Evolutionary conservation across 2,888 invertebrate species (phyloP).

Genomic region (Leptogaster cylindrica): DNA sequence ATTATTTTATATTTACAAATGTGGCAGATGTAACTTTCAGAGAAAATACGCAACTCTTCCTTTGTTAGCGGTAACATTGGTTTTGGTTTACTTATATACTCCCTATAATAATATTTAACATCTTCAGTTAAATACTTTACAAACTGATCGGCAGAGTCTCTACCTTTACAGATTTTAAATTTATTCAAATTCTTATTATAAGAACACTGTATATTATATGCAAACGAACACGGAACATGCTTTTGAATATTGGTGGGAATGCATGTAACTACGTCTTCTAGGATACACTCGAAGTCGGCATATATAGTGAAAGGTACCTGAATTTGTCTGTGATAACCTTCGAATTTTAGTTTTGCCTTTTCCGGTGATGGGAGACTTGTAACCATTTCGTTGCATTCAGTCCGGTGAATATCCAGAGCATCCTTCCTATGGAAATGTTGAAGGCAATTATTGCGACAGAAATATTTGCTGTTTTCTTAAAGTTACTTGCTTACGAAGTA

Average conservation of each 20-base stretch:
- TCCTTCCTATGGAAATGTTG: conserved; percentile 23
- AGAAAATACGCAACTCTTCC: too few species aligned
- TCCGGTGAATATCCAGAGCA: conserved; percentile 8
- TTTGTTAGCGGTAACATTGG: not conserved
- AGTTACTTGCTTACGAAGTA: not conserved
- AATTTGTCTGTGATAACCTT: conserved; percentile 48
- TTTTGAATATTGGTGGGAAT: conserved; percentile 45
- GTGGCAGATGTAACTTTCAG: conserved; percentile 22
- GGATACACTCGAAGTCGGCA: conserved; percentile 30
- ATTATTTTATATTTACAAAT: conserved; percentile 4
- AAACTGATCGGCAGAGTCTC: not conserved
- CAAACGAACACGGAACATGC: conserved; percentile 8
- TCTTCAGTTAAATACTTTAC: not conserved
- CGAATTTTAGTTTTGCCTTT: conserved; percentile 57
- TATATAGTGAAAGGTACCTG: conserved; percentile 29
- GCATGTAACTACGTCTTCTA: conserved; percentile 52
- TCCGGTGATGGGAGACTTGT: conserved; percentile 54
- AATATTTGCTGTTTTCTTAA: too few species aligned
- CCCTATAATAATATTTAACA: conserved; percentile 5
- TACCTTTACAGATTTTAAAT: not conserved
- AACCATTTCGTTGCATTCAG: conserved; percentile 32
- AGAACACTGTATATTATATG: conserved; percentile 23
- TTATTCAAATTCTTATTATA: conserved; percentile 8
- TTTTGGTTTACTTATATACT: too few species aligned
- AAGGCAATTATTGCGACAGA: not conserved